Percentiles rank a stretch among this genome's conserved stretches.
Evolutionary conservation across 2,797 vertebrate genomes (phyloP).

Genomic region (Morelia viridis): DNA sequence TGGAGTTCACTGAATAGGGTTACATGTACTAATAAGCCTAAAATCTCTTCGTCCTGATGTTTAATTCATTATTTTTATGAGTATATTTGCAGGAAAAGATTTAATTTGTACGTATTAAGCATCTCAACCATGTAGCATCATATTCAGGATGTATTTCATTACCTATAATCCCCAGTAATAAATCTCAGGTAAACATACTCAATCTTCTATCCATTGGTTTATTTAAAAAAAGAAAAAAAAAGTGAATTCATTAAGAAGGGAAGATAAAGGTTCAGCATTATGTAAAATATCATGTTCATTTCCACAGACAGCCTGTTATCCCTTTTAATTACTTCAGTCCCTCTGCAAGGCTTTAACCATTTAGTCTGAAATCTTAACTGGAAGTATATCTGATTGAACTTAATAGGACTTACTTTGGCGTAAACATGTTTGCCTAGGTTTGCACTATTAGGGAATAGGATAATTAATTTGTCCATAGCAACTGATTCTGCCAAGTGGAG

Average conservation of each 20-base stretch:
- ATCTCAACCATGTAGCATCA: conserved; percentile 54
- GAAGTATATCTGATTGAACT: neutral
- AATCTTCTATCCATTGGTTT: conserved; percentile 59
- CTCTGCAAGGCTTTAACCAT: conserved; percentile 41
- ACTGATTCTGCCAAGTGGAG: conserved; percentile 26
- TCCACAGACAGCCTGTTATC: conserved; percentile 14
- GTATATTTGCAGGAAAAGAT: conserved; percentile 69
- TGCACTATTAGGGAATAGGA: conserved; percentile 3
- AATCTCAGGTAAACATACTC: conserved; percentile 66
- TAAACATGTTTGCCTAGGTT: neutral
- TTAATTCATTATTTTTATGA: conserved; percentile 75
- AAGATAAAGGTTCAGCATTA: conserved; percentile 30
- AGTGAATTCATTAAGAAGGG: conserved; percentile 52
- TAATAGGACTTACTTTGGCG: neutral
- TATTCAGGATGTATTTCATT: conserved; percentile 71
- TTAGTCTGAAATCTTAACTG: neutral
- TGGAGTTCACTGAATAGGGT: conserved; percentile 69
- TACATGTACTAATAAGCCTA: conserved; percentile 70
- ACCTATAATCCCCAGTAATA: conserved; percentile 69
- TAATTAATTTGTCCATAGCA: conserved; percentile 18
- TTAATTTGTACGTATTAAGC: conserved; percentile 75
- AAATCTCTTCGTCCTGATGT: conserved; percentile 70
- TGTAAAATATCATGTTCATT: conserved; percentile 43
- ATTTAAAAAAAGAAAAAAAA: conserved; percentile 23
- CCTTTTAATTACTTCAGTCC: neutral